Conservation (phyloP, 2,888 invertebrate species). For the Plebejus melissa region DNA sequence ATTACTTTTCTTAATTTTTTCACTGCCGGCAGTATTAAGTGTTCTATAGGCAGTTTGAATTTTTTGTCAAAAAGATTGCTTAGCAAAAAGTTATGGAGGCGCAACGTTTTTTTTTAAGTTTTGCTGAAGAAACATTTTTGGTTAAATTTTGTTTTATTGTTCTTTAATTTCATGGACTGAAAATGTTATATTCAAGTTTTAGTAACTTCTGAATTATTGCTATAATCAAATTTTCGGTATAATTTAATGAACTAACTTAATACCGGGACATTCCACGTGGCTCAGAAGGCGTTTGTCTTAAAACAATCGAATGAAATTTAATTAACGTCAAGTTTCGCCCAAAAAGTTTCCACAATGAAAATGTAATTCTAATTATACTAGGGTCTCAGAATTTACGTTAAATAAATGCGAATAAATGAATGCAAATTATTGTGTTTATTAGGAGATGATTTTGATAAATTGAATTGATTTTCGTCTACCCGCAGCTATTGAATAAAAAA, state of each 20-base stretch:
- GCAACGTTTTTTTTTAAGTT: too few species aligned
- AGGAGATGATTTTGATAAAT: neutral
- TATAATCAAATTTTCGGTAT: neutral
- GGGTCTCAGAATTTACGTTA: neutral
- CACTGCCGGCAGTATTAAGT: too few species aligned
- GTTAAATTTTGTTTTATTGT: too few species aligned
- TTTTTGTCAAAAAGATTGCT: too few species aligned
- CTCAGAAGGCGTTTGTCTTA: neutral
- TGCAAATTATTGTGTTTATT: neutral
- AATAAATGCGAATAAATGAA: neutral
- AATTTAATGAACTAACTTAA: neutral
- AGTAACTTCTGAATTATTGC: neutral
- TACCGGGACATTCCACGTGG: neutral
- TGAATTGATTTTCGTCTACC: neutral
- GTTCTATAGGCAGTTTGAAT: too few species aligned
- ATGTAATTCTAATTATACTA: slow-evolving; percentile 5
- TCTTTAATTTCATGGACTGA: too few species aligned
- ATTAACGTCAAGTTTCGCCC: neutral
- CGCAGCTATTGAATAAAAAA: neutral
- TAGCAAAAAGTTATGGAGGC: too few species aligned
- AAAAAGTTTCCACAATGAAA: neutral
- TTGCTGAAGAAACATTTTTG: too few species aligned
- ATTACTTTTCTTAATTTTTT: too few species aligned
- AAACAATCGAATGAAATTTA: slow-evolving; percentile 12
- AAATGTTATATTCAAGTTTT: too few species aligned